Base-by-base conservation (phyloP, 2,797 vertebrate genomes). In the Avahi laniger region DNA sequence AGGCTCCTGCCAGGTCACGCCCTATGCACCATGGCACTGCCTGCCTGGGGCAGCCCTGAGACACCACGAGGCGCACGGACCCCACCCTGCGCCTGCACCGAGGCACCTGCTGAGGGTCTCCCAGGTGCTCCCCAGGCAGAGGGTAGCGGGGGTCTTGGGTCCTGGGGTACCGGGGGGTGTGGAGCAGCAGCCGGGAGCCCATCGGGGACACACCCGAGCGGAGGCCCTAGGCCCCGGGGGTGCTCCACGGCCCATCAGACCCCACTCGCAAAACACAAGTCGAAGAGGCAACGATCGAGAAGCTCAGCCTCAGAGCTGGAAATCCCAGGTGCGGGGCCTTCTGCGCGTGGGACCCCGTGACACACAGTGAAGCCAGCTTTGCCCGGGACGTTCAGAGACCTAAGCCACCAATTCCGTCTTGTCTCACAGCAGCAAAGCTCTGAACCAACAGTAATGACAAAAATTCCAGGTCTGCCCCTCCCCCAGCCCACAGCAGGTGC, bases 161-260 rank as follows among this genome's bases (percentile, higher is more conserved):
- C 26, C 52, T 43, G 33, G 8, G 57, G 22, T 20, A 17, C 11
- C 18, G 22, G 50, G 14, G 13, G n/a, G 2, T 72, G 52, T 46
- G 24, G 28, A 48, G 14, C 33, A 46, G 46, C 70, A 63, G 26
- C 17, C n/a, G 48, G 17, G 41, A 67, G 5, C n/a, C 63, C 11
- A 18, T 33, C 52, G 12, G 81, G 26, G 2, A 33, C 46, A 35
- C 11, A 10, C 4, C 0, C 6, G 35, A 70, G 22, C 83, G 0
- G 1, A 76, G 75, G n/a, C n/a, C 5, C 28, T 10, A 1, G n/a
- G 59, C 13, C 18, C 14, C n/a, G 3, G 9, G 2, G 1, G 11
- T 12, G 8, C 43, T 4, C 17, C 43, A 7, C 12, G 1, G 38
- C 61, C 24, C n/a, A 5, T 22, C 70, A 26, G 26, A 33, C 4